Percentiles rank a stretch among this genome's conserved stretches.
Evolutionary conservation across 2,113 vertebrate genomes (phyloP).

Genomic region (Chionis minor): DNA sequence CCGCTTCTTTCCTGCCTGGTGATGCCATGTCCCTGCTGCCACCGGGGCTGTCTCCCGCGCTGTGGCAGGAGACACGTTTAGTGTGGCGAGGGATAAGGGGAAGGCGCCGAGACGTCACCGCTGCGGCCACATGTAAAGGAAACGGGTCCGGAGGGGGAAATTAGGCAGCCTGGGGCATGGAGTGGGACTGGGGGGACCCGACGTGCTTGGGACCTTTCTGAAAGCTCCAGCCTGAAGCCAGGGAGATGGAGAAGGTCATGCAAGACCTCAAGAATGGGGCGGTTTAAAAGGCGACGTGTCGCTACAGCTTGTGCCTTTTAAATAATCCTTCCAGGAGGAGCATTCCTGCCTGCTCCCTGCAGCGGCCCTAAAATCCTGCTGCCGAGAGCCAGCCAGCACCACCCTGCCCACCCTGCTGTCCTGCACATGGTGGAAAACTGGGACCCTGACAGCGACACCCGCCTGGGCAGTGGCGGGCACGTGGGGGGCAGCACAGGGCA

Average conservation of each 20-base stretch:
- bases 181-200: fast-evolving
- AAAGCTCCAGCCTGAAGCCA: neutral
- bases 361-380: neutral
- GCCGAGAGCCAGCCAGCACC: neutral
- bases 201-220: fast-evolving
- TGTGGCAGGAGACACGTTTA: neutral
- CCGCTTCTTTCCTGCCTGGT: neutral
- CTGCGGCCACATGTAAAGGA: neutral
- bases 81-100: neutral
- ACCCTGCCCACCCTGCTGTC: neutral
- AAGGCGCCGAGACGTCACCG: fast-evolving
- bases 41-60: fast-evolving
- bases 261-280: neutral
- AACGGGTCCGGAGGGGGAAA: neutral
- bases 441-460: neutral
- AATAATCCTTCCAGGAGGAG: neutral
- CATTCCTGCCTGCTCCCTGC: neutral
- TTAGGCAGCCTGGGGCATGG: fast-evolving
- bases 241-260: neutral
- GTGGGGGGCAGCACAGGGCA: neutral
- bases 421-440: neutral
- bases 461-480: fast-evolving
- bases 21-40: neutral
- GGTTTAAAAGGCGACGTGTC: neutral
- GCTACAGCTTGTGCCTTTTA: neutral